Percentiles rank a stretch among this genome's conserved stretches.
Evolutionary conservation across 2,113 vertebrate species (phyloP).

Genomic region (Hyperoodon ampullatus): DNA sequence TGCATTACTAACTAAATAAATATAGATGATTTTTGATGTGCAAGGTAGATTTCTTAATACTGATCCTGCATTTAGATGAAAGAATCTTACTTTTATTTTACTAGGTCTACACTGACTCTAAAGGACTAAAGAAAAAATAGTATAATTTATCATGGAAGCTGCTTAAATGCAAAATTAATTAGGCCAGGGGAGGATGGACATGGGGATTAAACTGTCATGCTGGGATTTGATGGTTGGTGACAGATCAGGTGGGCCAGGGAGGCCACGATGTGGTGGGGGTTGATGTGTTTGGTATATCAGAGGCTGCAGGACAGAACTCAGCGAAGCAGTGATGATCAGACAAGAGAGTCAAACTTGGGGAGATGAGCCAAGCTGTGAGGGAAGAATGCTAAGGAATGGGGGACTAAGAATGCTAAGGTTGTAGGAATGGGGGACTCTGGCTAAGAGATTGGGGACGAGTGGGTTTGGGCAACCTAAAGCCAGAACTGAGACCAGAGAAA

Average conservation of each 20-base stretch:
- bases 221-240: background rate
- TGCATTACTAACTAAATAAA: constrained; percentile 31
- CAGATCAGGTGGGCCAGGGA: background rate
- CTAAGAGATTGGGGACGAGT: background rate
- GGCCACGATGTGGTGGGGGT: background rate
- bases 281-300: background rate
- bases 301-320: background rate
- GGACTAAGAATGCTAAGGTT: background rate
- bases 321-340: background rate
- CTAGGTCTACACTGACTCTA: background rate
- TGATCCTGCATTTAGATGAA: background rate
- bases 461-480: background rate
- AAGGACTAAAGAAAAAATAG: background rate
- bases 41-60: background rate
- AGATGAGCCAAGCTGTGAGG: background rate
- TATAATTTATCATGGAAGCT: constrained; percentile 7
- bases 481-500: background rate
- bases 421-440: background rate
- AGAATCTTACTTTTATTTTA: constrained; percentile 23
- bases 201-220: background rate
- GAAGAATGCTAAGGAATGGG: background rate
- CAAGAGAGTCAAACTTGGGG: background rate
- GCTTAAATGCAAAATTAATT: constrained; percentile 51
- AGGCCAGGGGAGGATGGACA: background rate
- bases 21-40: background rate